A percentile compares a stretch with the other conserved stretches of the same genome.
These are phyloP conservation scores for Pipistrellus pygmaeus DNA, from an alignment of 2,797 vertebrate genomes.

Conservation along the genomic window DNA sequence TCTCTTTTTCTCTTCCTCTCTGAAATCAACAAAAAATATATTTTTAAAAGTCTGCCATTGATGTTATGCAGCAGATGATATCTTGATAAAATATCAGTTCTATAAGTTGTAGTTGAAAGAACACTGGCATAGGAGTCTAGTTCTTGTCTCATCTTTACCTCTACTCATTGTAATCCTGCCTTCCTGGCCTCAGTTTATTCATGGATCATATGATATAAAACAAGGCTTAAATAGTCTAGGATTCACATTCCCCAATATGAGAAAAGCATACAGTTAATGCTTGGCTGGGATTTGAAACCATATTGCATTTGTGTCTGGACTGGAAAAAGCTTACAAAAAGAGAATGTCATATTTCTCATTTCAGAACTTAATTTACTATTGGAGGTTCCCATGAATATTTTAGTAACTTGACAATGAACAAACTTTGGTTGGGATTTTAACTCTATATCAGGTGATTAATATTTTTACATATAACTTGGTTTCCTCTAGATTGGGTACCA, in stretches of 20 bases:
- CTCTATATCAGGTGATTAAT: neutral
- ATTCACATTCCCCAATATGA: neutral
- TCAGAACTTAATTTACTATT: slow-evolving; percentile 46
- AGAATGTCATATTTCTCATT: slow-evolving; percentile 14
- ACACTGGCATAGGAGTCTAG: neutral
- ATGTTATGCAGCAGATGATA: neutral
- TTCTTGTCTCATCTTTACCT: neutral
- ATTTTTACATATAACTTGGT: neutral
- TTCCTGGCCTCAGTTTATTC: slow-evolving; percentile 29
- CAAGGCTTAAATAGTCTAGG: neutral
- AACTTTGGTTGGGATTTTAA: slow-evolving; percentile 29
- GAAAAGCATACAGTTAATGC: neutral
- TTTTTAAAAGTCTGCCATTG: slow-evolving; percentile 14
- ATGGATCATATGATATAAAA: neutral
- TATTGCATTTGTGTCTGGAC: slow-evolving; percentile 20
- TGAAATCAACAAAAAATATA: neutral
- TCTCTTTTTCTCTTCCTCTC: too few relatives aligned
- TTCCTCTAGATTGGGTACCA: slow-evolving; percentile 6
- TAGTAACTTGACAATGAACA: slow-evolving; percentile 18
- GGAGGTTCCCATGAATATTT: slow-evolving; percentile 43
- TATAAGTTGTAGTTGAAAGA: neutral
- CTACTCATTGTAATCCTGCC: neutral
- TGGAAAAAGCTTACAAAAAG: neutral
- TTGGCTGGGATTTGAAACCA: slow-evolving; percentile 6
- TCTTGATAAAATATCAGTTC: neutral